These are phyloP conservation scores for Clarias macrocephalus DNA, from an alignment of 2,113 vertebrate species.

Conservation along the genomic window DNA sequence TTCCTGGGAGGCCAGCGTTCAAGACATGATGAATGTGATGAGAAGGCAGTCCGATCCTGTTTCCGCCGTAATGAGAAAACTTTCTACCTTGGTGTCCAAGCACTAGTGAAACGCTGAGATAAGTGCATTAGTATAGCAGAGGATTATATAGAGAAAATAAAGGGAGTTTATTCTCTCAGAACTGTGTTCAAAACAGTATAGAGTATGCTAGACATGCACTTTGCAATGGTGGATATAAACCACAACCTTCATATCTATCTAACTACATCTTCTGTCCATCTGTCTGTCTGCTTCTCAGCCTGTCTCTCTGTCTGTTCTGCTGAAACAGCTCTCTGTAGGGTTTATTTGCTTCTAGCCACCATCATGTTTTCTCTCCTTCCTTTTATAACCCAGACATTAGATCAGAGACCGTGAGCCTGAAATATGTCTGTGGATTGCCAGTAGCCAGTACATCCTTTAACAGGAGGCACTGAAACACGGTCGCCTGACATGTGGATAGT, in stretches of 20 bases:
- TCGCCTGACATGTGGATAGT: background rate
- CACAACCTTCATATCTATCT: background rate
- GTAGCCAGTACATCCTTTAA: background rate
- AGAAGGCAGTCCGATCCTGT: no score
- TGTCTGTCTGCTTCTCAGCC: background rate
- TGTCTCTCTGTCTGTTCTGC: background rate
- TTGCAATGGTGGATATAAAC: background rate
- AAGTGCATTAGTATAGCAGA: no score
- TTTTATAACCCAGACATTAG: slow-evolving; percentile 1
- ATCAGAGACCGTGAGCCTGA: background rate
- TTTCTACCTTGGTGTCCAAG: no score
- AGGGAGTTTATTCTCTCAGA: no score
- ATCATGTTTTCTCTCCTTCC: background rate
- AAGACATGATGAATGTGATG: no score
- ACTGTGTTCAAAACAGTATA: no score
- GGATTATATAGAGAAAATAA: no score
- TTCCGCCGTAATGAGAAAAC: no score
- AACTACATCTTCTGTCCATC: background rate
- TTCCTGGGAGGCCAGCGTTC: no score
- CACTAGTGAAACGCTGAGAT: no score
- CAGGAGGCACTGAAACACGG: background rate
- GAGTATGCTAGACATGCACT: background rate
- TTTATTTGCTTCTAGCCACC: background rate
- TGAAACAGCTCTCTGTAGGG: background rate
- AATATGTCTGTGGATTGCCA: background rate